phyloP scores from a whole-genome alignment of 2,797 vertebrate genomes.

The Pteropus rufus region DNA sequence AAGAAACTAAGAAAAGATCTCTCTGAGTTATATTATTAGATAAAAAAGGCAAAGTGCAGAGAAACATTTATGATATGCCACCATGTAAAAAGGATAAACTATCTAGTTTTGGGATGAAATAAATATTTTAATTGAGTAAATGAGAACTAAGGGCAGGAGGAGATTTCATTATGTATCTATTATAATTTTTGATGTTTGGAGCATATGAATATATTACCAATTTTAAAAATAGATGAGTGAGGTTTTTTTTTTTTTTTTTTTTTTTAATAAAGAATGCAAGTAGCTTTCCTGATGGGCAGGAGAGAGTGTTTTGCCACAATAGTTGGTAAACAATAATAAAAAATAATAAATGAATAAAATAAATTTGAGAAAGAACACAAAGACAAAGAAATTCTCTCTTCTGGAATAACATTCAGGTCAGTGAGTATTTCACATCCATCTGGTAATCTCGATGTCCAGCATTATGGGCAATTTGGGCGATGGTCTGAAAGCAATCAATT shows the following conservation, averaged over 20 bases:
- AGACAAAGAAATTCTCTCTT: neutral
- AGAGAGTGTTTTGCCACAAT: neutral
- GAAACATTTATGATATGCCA: neutral
- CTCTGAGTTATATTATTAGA: neutral
- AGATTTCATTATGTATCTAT: neutral
- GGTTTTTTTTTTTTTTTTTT: neutral
- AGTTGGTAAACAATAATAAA: neutral
- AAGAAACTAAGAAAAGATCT: neutral
- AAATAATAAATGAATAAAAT: neutral
- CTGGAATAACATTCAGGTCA: neutral
- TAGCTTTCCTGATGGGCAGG: neutral
- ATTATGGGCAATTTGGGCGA: neutral
- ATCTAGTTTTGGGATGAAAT: neutral
- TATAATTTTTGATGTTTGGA: neutral
- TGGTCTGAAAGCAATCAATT: neutral
- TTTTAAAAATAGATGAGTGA: neutral
- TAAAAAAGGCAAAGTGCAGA: neutral
- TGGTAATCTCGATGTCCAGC: neutral
- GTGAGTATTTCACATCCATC: slow-evolving; percentile 7
- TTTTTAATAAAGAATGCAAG: neutral
- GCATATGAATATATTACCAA: neutral
- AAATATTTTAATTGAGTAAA: neutral
- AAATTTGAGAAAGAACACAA: slow-evolving; percentile 10
- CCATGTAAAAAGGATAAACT: neutral
- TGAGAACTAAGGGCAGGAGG: neutral